phyloP scores from a whole-genome alignment of 2,113 vertebrate genomes.

The Gallinago paraguaiae region DNA sequence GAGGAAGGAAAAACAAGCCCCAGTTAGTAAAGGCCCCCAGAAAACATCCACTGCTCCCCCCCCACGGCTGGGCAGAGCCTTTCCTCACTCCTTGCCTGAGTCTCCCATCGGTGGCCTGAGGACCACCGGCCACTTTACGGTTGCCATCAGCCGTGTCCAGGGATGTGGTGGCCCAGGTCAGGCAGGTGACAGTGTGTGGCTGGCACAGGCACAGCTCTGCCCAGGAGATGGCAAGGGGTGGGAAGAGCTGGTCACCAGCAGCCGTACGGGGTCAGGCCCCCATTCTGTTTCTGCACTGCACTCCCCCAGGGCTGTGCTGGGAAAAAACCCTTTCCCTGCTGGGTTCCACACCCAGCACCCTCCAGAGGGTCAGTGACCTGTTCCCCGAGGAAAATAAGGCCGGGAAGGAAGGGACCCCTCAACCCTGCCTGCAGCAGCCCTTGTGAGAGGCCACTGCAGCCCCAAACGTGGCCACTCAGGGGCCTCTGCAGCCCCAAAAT shows the following conservation, averaged over 20 bases:
- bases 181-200: not conserved
- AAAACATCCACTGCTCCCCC: not conserved
- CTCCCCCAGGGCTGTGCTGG: not conserved
- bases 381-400: not conserved
- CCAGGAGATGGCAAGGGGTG: rapidly evolving
- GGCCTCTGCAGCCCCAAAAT: not conserved
- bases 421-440: not conserved
- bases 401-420: not conserved
- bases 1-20: not conserved
- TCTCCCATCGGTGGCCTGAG: not conserved
- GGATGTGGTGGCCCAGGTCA: rapidly evolving
- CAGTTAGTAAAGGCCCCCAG: not conserved
- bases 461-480: not conserved
- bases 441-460: not conserved
- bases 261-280: rapidly evolving
- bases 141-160: rapidly evolving
- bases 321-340: not conserved
- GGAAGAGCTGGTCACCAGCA: not conserved
- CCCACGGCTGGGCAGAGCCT: not conserved
- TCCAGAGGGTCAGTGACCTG: not conserved
- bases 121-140: not conserved
- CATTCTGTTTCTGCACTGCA: not conserved
- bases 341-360: not conserved
- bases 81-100: not conserved
- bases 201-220: not conserved